Conservation (phyloP, 2,888 invertebrate species). For the Lottia scabra region DNA sequence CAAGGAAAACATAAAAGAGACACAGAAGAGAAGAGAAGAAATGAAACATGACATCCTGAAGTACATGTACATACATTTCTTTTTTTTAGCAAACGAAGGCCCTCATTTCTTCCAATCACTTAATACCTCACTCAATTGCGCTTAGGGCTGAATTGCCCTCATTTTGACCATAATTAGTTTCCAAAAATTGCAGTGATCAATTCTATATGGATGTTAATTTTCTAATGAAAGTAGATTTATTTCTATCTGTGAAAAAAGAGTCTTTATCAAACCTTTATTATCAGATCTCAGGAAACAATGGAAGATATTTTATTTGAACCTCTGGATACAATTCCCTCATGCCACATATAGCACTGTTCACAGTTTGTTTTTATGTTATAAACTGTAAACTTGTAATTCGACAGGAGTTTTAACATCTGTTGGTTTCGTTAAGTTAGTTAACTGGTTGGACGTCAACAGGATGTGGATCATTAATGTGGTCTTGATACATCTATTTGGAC, state of each 20-base stretch:
- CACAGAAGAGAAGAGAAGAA: too few species aligned
- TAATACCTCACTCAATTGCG: neutral
- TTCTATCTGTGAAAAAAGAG: conserved; percentile 6
- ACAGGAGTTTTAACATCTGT: neutral
- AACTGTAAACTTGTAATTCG: neutral
- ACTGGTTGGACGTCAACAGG: neutral
- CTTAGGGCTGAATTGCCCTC: neutral
- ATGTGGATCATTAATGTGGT: too few species aligned
- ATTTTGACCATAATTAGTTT: conserved; percentile 13
- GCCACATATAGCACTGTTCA: neutral
- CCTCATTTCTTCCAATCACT: neutral
- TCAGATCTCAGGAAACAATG: too few species aligned
- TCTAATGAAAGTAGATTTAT: neutral
- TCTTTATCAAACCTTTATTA: neutral
- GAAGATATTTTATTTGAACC: neutral
- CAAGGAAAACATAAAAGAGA: too few species aligned
- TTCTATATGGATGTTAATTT: conserved; percentile 6
- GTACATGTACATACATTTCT: too few species aligned
- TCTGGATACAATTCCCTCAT: neutral
- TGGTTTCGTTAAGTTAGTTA: neutral
- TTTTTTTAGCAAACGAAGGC: too few species aligned
- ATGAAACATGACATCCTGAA: too few species aligned
- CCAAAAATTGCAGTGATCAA: neutral
- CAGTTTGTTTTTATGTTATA: neutral
- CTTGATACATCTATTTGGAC: too few species aligned